These are phyloP conservation scores for Scleropages formosus DNA, from an alignment of 2,797 vertebrate genomes.

Conservation along the genomic window DNA sequence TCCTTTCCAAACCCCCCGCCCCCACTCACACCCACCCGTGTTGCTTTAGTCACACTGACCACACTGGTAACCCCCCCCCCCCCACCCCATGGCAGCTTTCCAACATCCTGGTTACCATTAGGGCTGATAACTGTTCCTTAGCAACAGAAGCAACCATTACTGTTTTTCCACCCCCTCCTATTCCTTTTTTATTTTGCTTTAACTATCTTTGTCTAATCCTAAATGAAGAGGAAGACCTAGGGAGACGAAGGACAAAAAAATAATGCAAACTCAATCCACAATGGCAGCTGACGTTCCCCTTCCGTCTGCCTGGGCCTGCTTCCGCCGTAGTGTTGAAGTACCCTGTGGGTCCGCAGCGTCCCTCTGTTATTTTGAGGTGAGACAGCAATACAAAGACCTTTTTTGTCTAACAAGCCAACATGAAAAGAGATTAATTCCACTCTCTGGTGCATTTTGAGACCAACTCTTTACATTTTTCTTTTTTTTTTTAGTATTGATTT, in stretches of 20 bases:
- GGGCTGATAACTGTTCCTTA: slow-evolving; percentile 56
- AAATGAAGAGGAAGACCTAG: slow-evolving; percentile 52
- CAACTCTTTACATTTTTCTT: slow-evolving; percentile 60
- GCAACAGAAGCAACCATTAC: slow-evolving; percentile 64
- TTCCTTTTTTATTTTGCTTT: slow-evolving; percentile 34
- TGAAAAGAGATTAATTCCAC: slow-evolving; percentile 61
- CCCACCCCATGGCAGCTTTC: slow-evolving; percentile 78
- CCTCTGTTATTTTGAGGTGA: slow-evolving; percentile 57
- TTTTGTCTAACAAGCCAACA: slow-evolving; percentile 48
- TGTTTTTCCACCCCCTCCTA: no score
- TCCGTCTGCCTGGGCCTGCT: slow-evolving; percentile 65
- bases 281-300: slow-evolving; percentile 73
- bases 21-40: slow-evolving; percentile 17
- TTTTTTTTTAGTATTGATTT: slow-evolving; percentile 19
- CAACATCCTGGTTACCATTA: slow-evolving; percentile 66
- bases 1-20: neutral
- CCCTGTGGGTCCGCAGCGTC: slow-evolving; percentile 2
- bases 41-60: slow-evolving; percentile 39
- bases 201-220: slow-evolving; percentile 19
- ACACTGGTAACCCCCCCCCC: slow-evolving; percentile 54
- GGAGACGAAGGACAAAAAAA: slow-evolving; percentile 63
- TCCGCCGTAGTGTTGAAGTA: slow-evolving; percentile 51
- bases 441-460: slow-evolving; percentile 77
- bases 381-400: slow-evolving; percentile 77
- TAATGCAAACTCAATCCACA: slow-evolving; percentile 53